These are phyloP conservation scores for Loris lydekkerianus DNA, from an alignment of 2,797 vertebrate species.

Conservation along the genomic window DNA sequence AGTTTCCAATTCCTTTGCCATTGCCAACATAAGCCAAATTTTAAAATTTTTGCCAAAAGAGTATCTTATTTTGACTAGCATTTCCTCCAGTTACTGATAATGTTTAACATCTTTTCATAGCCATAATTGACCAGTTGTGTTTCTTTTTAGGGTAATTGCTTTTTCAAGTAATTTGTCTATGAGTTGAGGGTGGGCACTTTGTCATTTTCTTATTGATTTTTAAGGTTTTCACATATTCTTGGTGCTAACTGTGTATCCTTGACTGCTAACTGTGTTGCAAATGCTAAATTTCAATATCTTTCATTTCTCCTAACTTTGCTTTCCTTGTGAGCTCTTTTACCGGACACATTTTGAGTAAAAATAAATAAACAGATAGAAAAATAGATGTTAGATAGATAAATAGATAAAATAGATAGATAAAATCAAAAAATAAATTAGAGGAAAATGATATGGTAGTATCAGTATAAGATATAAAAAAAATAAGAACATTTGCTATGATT, in stretches of 20 bases:
- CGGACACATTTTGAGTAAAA: neutral
- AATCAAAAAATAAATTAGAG: neutral
- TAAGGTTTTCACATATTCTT: neutral
- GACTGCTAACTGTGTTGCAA: neutral
- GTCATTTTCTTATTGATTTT: conserved; percentile 62
- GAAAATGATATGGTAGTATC: neutral
- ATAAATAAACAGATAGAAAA: neutral
- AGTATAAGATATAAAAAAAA: neutral
- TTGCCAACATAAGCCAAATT: neutral
- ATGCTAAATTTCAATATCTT: neutral
- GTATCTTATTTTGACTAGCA: neutral
- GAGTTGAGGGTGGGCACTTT: neutral
- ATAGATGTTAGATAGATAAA: neutral
- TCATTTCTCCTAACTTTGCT: conserved; percentile 21
- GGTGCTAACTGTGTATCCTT: conserved; percentile 2
- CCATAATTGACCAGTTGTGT: neutral
- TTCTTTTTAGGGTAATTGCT: neutral
- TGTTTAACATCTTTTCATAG: neutral
- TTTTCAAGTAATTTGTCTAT: neutral
- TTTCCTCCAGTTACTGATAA: neutral
- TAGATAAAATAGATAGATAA: neutral
- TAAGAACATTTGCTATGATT: neutral
- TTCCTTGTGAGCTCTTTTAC: neutral
- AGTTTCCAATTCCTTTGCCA: neutral
- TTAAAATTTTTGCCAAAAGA: neutral